These are phyloP conservation scores for Sinocyclocheilus maitianheensis DNA, from an alignment of 2,113 vertebrate species.

Conservation along the genomic window DNA sequence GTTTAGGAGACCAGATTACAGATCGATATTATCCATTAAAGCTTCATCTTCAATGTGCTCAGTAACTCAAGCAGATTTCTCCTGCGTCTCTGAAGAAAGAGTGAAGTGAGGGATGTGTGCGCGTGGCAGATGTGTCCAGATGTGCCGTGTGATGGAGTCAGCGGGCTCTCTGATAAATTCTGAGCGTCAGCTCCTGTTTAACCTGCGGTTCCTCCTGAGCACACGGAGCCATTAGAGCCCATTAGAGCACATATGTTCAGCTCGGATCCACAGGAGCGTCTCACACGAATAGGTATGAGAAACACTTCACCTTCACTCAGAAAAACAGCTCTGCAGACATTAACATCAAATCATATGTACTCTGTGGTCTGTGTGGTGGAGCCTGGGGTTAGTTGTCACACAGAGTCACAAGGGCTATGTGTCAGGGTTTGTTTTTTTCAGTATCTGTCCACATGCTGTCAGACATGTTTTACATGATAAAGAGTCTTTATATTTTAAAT, in stretches of 20 bases:
- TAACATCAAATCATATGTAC: neutral
- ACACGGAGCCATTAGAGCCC: constrained; percentile 57
- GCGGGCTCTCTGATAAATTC: constrained; percentile 51
- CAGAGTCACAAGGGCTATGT: neutral
- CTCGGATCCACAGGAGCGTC: neutral
- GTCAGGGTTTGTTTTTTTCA: neutral
- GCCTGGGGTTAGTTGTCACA: neutral
- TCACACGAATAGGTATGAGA: neutral
- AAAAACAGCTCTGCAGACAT: neutral
- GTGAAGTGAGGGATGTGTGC: neutral
- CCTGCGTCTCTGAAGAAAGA: neutral
- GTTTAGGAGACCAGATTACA: neutral
- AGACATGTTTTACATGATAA: too few species aligned
- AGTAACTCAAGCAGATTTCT: neutral
- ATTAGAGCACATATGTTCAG: constrained; percentile 58
- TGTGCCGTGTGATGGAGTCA: constrained; percentile 60
- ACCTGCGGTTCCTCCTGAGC: constrained; percentile 62
- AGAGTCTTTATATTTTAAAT: too few species aligned
- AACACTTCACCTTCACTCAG: neutral
- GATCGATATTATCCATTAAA: neutral
- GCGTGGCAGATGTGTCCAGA: constrained; percentile 49
- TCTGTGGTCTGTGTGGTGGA: neutral
- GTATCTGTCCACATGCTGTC: too few species aligned
- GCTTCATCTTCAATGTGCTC: neutral
- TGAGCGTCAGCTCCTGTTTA: constrained; percentile 52